phyloP scores from a whole-genome alignment of 2,888 invertebrate species.

The Crocallis elinguaria region DNA sequence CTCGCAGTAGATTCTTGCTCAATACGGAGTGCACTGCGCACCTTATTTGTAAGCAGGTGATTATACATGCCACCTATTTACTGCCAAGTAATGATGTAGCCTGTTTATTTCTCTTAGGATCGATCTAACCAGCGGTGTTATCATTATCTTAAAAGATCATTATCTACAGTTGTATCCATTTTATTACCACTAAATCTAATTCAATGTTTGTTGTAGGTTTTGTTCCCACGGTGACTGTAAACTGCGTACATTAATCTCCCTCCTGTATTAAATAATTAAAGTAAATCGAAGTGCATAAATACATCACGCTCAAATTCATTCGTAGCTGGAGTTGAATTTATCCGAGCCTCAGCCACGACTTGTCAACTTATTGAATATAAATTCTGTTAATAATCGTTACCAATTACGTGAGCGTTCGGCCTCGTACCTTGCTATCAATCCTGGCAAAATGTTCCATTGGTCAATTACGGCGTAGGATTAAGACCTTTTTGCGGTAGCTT shows the following conservation, averaged over 20 bases:
- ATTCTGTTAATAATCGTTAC: slow-evolving; percentile 78
- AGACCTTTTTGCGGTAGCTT: slow-evolving; percentile 66
- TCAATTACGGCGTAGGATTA: slow-evolving; percentile 63
- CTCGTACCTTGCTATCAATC: slow-evolving; percentile 64
- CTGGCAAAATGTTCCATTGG: slow-evolving; percentile 57
- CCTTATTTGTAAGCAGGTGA: slow-evolving; percentile 68
- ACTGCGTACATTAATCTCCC: slow-evolving; percentile 30
- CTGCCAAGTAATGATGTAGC: slow-evolving; percentile 20
- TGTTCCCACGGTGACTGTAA: slow-evolving; percentile 33
- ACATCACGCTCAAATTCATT: slow-evolving; percentile 60
- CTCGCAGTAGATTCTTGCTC: slow-evolving; percentile 55
- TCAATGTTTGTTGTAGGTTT: slow-evolving; percentile 28
- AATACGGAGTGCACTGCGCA: slow-evolving; percentile 54
- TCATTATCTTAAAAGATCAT: slow-evolving; percentile 8
- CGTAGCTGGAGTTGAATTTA: slow-evolving; percentile 40
- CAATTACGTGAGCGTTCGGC: slow-evolving; percentile 77
- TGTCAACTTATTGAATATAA: slow-evolving; percentile 78
- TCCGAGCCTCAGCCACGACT: slow-evolving; percentile 25
- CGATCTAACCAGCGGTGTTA: slow-evolving; percentile 3
- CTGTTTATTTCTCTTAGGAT: slow-evolving; percentile 31
- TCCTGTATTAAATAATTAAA: slow-evolving; percentile 38
- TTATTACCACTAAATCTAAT: slow-evolving; percentile 23
- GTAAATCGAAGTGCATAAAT: slow-evolving; percentile 58
- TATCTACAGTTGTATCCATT: neutral
- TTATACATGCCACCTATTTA: slow-evolving; percentile 51